phyloP scores from a whole-genome alignment of 2,797 vertebrate genomes.

The Margarornis squamiger region DNA sequence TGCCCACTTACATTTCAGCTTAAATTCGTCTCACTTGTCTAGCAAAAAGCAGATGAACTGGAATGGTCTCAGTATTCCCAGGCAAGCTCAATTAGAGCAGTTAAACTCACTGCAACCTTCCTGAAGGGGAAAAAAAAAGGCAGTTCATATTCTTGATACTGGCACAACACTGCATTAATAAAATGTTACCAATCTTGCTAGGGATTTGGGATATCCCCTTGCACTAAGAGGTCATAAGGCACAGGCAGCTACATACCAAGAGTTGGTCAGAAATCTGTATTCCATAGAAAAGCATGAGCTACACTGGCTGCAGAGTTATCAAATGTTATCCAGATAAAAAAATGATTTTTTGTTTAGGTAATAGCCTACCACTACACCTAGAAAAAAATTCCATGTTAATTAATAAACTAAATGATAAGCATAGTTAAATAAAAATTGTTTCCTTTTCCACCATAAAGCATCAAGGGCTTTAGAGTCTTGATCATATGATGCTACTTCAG shows the following conservation, averaged over 20 bases:
- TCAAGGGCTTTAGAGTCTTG: neutral
- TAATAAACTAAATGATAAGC: neutral
- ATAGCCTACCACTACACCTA: neutral
- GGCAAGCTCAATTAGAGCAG: neutral
- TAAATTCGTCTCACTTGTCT: neutral
- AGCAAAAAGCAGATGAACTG: neutral
- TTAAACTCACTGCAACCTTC: neutral
- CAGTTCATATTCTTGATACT: neutral
- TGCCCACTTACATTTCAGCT: neutral
- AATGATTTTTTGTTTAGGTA: neutral
- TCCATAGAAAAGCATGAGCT: neutral
- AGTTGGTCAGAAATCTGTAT: neutral
- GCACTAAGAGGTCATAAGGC: neutral
- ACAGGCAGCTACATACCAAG: neutral
- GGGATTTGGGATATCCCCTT: neutral
- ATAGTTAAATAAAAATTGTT: neutral
- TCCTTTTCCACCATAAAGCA: neutral
- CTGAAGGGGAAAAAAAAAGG: neutral
- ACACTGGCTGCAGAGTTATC: neutral
- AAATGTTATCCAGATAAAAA: neutral
- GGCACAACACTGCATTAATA: neutral
- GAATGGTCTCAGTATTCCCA: neutral
- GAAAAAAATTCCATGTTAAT: neutral
- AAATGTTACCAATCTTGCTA: neutral
- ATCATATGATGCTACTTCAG: neutral